Evolutionary conservation across 1,140 invertebrate genomes (phyloP).

Genomic region (Drosophila truncata): DNA sequence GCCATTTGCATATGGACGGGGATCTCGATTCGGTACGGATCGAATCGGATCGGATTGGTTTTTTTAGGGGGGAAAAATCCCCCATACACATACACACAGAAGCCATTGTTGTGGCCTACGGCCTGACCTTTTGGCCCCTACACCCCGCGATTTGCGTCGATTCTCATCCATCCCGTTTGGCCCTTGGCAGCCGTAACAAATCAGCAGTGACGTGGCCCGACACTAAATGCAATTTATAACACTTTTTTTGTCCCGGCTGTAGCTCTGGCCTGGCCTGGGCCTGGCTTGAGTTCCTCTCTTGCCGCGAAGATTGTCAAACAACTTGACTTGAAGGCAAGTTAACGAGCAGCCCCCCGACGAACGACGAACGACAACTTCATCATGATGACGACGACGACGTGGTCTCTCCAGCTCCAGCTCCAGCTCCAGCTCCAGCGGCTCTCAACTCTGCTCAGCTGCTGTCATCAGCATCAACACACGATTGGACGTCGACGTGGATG

Average conservation of each 20-base stretch:
- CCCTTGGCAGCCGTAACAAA: constrained; percentile 73
- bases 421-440: neutral
- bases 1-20: constrained; percentile 63
- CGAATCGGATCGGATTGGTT: neutral
- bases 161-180: constrained; percentile 15
- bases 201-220: constrained; percentile 77
- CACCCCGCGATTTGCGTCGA: neutral
- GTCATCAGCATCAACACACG: constrained; percentile 76
- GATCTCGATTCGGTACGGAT: neutral
- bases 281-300: neutral
- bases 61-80: too few relatives aligned
- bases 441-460: constrained; percentile 16
- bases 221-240: constrained; percentile 84
- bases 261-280: neutral
- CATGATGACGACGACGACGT: constrained; percentile 44
- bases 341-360: constrained; percentile 72
- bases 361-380: constrained; percentile 72
- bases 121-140: constrained; percentile 63
- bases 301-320: constrained; percentile 73
- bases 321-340: constrained; percentile 78
- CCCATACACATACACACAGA: neutral
- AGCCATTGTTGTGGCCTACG: constrained; percentile 43
- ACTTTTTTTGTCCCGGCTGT: constrained; percentile 44
- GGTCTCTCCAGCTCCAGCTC: constrained; percentile 22
- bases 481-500: constrained; percentile 15